Evolutionary conservation across 2,113 vertebrate genomes (phyloP).

Genomic region (Hippocampus abdominalis): DNA sequence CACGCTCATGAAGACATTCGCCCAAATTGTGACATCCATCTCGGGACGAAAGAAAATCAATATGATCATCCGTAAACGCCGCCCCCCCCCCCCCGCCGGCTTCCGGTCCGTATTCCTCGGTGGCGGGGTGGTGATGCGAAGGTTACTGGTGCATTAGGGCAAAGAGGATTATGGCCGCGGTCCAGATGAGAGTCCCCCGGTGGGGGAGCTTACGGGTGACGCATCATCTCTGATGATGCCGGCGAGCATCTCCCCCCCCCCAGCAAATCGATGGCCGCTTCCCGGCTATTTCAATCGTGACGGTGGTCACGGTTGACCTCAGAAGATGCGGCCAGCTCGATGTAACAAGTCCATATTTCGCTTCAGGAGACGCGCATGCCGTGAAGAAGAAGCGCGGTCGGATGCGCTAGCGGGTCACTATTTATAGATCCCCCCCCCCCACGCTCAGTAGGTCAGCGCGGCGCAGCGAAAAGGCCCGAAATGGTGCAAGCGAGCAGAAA

Average conservation of each 20-base stretch:
- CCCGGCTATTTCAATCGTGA: slow-evolving; percentile 30
- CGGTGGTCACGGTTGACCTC: slow-evolving; percentile 35
- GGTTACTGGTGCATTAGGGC: slow-evolving; percentile 51
- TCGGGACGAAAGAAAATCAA: background rate
- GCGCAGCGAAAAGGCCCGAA: slow-evolving; percentile 31
- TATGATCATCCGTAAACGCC: background rate
- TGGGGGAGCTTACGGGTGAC: slow-evolving; percentile 31
- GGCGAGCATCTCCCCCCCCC: slow-evolving; percentile 52
- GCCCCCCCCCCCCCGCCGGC: background rate
- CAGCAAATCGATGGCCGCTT: slow-evolving; percentile 54
- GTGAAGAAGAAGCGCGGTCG: slow-evolving; percentile 35
- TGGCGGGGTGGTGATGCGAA: slow-evolving; percentile 8
- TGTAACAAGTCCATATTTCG: background rate
- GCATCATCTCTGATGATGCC: slow-evolving; percentile 52
- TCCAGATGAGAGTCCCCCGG: slow-evolving; percentile 50
- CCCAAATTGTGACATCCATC: background rate
- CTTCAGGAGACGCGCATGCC: slow-evolving; percentile 13
- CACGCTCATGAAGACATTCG: too few relatives aligned
- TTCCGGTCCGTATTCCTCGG: slow-evolving; percentile 21
- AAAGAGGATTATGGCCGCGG: slow-evolving; percentile 65
- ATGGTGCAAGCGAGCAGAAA: slow-evolving; percentile 19
- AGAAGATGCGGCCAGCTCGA: background rate
- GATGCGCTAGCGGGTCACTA: slow-evolving; percentile 61
- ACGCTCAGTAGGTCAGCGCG: slow-evolving; percentile 57
- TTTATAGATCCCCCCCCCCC: slow-evolving; percentile 63